Conservation (phyloP, 2,113 vertebrate species). For the Nesoenas mayeri region DNA sequence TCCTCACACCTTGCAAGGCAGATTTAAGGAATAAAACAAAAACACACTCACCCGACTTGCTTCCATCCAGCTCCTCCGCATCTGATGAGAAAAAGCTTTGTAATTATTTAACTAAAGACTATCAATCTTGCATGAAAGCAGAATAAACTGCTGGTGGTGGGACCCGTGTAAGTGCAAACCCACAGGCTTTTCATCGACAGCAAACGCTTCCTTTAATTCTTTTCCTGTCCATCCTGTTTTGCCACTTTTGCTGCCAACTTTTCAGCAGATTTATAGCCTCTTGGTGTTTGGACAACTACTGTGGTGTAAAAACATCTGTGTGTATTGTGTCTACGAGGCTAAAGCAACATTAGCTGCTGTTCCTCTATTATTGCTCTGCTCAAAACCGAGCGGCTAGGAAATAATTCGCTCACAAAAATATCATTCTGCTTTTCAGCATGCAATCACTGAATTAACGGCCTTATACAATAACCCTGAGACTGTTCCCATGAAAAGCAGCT, state of each 20-base stretch:
- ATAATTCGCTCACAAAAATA: neutral
- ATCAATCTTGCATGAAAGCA: neutral
- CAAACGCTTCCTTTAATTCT: slow-evolving; percentile 66
- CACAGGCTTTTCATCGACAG: neutral
- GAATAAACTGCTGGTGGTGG: neutral
- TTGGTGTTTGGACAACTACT: neutral
- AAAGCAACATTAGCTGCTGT: neutral
- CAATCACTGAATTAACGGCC: neutral
- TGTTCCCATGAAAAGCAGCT: neutral
- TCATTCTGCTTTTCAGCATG: neutral
- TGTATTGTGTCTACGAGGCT: neutral
- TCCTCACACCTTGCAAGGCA: neutral
- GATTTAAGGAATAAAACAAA: neutral
- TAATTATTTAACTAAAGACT: neutral
- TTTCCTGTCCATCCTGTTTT: slow-evolving; percentile 69
- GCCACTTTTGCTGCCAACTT: slow-evolving; percentile 46
- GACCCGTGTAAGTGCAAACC: neutral
- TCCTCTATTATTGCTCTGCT: neutral
- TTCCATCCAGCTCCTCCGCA: neutral
- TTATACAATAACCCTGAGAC: neutral
- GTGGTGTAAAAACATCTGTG: neutral
- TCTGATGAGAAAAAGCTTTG: neutral
- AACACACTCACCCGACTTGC: neutral
- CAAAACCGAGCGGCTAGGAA: neutral
- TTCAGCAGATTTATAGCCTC: neutral